Evolutionary conservation across 2,797 vertebrate genomes (phyloP), one percentile per base, ranked within the genome.

Genomic region (Hephaestus fuliginosus): DNA sequence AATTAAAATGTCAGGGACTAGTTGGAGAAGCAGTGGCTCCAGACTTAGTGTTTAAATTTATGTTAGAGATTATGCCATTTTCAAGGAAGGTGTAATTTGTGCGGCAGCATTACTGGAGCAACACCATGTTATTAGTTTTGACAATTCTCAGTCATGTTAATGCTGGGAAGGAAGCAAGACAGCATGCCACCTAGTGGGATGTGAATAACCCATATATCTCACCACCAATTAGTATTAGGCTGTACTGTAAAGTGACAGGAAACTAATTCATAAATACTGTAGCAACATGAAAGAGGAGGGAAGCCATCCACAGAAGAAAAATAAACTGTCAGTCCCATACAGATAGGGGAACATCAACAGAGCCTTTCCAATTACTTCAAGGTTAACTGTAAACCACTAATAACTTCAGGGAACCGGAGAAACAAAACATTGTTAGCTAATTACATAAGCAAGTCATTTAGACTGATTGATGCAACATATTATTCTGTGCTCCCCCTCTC

Each of bases 391-490:
- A 89, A 93, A 89, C 86, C 86, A 73, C 88, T 93, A 94, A 94
- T 94, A 95, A 94, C 93, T 92, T 94, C 89, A 86, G 93, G 93
- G 93, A 93, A 91, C 86, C 70, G 61, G 86, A 94, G 88, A 94
- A 94, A 94, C 92, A 92, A 94, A 94, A 94, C 92, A 93, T 88
- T 93, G 92, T 92, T 90, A 83, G 92, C 92, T 95, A 95, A 95
- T 95, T 95, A 95, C 92, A 94, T 93, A 94, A 93, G 92, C 89
- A 93, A 94, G 91, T 93, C 90, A 93, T 93, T 94, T 94, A 93
- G 90, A 92, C 92, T 94, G 94, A 95, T 93, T 95, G 94, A 95
- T 93, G 91, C 89, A 89, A 91, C 93, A 91, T 91, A 92, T 89
- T 93, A 91, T 88, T 87, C 83, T 62, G 74, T 72, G 83, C 81